Percentiles rank a stretch among this genome's conserved stretches.
These are phyloP conservation scores for Peromyscus attwateri DNA, from an alignment of 2,797 vertebrate species.

Conservation along the genomic window DNA sequence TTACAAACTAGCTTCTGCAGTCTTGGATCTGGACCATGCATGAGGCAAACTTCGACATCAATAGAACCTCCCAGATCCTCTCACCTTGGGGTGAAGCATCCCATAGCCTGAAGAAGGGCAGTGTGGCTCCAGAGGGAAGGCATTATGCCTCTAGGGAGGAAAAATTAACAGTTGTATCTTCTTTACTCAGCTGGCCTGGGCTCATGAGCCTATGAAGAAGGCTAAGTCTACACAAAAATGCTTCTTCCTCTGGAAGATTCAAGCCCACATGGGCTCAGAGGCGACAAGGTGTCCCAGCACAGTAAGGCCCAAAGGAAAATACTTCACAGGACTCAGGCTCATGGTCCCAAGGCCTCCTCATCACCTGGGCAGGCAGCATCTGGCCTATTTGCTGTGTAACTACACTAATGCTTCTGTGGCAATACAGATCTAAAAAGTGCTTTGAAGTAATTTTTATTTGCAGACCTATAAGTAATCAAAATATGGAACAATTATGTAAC, in stretches of 20 bases:
- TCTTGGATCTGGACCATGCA: background rate
- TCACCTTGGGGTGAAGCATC: background rate
- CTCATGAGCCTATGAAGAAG: background rate
- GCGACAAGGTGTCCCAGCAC: background rate
- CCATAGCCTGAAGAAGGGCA: background rate
- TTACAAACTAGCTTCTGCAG: background rate
- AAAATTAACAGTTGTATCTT: background rate
- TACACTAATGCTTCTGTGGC: background rate
- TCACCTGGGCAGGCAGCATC: background rate
- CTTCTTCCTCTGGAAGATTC: background rate
- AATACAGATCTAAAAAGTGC: conserved; percentile 9
- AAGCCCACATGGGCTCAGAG: background rate
- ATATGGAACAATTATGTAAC: background rate
- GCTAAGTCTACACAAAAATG: background rate
- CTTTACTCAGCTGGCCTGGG: background rate
- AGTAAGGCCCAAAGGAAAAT: background rate
- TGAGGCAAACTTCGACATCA: background rate
- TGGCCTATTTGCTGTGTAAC: background rate
- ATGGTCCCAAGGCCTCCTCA: background rate
- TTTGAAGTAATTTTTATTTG: conserved; percentile 21
- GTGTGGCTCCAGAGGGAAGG: background rate
- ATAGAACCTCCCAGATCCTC: too few species aligned
- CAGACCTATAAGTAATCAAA: conserved; percentile 18
- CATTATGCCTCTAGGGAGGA: background rate
- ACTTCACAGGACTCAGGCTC: too few species aligned